Evolutionary conservation across 2,888 invertebrate genomes (phyloP), one percentile per base, ranked within the genome.

Genomic region (Odontothrips loti): DNA sequence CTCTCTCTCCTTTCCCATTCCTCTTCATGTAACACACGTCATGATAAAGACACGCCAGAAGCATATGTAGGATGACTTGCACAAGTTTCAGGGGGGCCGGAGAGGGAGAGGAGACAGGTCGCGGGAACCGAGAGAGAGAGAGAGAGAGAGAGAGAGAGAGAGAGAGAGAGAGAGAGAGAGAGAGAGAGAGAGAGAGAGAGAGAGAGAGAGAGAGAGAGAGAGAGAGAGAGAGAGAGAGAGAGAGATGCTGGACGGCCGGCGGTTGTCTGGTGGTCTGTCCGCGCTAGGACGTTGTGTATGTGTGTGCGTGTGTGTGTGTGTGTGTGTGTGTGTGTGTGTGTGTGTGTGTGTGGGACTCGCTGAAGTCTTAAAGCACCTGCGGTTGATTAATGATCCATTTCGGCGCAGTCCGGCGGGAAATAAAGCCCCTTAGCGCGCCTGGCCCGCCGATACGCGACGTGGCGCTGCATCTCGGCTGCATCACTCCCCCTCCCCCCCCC

Each of bases 121-220:
- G 27, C 11, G 15, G 47, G 79, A n/a, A n/a, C n/a, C n/a, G n/a
- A n/a, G n/a, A n/a, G n/a, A n/a, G n/a, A n/a, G n/a, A n/a, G n/a
- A n/a, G 80, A 29, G 47, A 47, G 29, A 79, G 15, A 47, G 48
- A 47, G 78, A 47, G 51, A 81, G 81, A 79, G 43, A 63, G 34
- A 47, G 47, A 29, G 78, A 81, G 79, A 43, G 47, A 27, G 47
- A 47, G 78, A 68, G 47, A 68, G 47, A 63, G 68, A 48, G 29
- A 63, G 47, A 80, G 68, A 75, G 63, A 63, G 47, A 68, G 75
- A 34, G 47, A 47, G 47, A 79, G 75, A 79, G 47, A 68, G 23
- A 27, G 78, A 80, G 63, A 79, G 47, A 79, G 79, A 79, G 79
- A 63, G 27, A 47, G 79, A 75, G 63, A 79, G 47, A n/a, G 47